phyloP scores from a whole-genome alignment of 2,113 vertebrate genomes.

The Dryoscopus gambensis region DNA sequence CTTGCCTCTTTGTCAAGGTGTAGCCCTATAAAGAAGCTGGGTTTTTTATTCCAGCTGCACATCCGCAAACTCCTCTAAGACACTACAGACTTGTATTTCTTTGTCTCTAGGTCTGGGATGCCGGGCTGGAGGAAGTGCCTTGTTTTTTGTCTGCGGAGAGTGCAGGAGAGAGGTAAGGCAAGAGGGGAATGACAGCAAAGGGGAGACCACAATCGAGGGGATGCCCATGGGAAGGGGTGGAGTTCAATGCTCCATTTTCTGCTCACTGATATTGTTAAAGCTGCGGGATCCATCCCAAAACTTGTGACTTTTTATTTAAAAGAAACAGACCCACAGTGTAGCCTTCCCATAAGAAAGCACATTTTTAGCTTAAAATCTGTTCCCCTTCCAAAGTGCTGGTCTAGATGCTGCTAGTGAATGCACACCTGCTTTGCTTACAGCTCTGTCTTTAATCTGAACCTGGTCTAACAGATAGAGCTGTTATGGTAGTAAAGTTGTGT shows the following conservation, averaged over 20 bases:
- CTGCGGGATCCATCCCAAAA: neutral
- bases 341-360: neutral
- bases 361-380: neutral
- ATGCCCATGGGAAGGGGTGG: neutral
- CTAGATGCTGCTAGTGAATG: neutral
- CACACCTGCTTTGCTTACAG: neutral
- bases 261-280: neutral
- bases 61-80: neutral
- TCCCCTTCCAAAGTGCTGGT: neutral
- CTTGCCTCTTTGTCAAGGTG: neutral
- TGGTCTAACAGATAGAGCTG: neutral
- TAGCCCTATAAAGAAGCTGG: neutral
- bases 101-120: slow-evolving; percentile 47
- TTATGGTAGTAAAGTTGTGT: neutral
- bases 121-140: slow-evolving; percentile 73
- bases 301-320: neutral
- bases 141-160: slow-evolving; percentile 65
- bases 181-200: neutral
- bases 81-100: neutral
- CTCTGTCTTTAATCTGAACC: neutral
- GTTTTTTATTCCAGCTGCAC: neutral
- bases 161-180: slow-evolving; percentile 72
- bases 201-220: neutral
- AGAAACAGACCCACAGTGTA: neutral
- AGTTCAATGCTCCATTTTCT: neutral